These are phyloP conservation scores for Archips crataeganus DNA, from an alignment of 2,888 invertebrate genomes.

Conservation along the genomic window DNA sequence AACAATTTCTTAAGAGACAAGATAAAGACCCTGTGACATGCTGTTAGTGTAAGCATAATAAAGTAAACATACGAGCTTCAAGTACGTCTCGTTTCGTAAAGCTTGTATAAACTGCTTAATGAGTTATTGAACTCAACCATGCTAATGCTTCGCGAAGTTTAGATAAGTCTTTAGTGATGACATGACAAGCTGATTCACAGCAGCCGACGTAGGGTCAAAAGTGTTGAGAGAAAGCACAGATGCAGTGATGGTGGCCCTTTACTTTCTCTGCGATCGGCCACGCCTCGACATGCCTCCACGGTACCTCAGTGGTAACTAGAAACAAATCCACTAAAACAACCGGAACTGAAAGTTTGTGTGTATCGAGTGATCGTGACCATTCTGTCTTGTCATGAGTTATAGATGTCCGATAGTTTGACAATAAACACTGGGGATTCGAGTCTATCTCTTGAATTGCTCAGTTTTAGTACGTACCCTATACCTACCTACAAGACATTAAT, in stretches of 20 bases:
- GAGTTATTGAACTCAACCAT: background rate
- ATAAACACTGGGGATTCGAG: background rate
- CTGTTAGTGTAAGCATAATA: background rate
- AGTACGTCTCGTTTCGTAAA: background rate
- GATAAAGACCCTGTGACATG: background rate
- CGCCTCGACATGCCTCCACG: slow-evolving; percentile 51
- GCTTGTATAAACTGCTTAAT: background rate
- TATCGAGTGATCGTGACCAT: slow-evolving; percentile 5
- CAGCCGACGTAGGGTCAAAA: slow-evolving; percentile 60
- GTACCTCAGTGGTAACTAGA: slow-evolving; percentile 29
- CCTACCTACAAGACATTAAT: too few species aligned
- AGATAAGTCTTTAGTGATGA: slow-evolving; percentile 10
- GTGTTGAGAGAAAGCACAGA: slow-evolving; percentile 72
- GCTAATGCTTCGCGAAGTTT: background rate
- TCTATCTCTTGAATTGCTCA: background rate
- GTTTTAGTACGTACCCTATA: background rate
- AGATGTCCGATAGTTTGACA: background rate
- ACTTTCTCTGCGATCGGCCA: slow-evolving; percentile 71
- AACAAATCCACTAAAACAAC: slow-evolving; percentile 37
- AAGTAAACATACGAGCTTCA: background rate
- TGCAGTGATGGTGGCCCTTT: slow-evolving; percentile 63
- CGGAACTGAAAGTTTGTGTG: slow-evolving; percentile 42
- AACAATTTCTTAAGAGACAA: background rate
- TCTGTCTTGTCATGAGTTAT: background rate
- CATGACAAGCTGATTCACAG: slow-evolving; percentile 42